Evolutionary conservation across 2,113 vertebrate genomes (phyloP).

Genomic region (Larimichthys crocea): DNA sequence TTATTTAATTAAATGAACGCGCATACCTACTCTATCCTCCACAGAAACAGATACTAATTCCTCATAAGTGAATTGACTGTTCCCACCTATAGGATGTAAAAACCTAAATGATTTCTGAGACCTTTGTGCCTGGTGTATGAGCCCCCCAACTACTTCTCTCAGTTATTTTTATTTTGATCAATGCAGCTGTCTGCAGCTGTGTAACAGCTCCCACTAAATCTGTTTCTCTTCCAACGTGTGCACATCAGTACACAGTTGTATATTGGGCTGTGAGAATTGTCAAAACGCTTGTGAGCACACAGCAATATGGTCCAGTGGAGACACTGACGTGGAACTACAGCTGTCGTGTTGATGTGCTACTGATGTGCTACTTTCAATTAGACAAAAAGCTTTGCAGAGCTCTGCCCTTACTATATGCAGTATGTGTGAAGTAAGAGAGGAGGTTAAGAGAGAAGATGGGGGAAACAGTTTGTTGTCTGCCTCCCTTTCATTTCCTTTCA

Average conservation of each 20-base stretch:
- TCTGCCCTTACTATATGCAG: neutral
- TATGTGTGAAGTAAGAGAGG: neutral
- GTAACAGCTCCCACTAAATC: neutral
- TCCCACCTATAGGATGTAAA: neutral
- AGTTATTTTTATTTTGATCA: neutral
- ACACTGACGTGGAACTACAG: constrained; percentile 27
- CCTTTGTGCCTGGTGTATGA: neutral
- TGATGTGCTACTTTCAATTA: constrained; percentile 31
- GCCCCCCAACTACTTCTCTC: neutral
- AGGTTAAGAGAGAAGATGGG: constrained; percentile 11
- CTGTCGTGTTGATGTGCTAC: neutral
- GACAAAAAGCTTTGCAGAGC: neutral
- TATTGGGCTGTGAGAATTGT: neutral
- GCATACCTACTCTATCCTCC: neutral
- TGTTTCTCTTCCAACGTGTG: neutral
- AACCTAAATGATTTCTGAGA: neutral
- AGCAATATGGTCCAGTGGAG: neutral
- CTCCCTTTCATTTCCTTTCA: constrained; percentile 58
- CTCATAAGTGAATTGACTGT: neutral
- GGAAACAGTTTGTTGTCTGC: constrained; percentile 3
- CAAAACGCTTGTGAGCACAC: constrained; percentile 4
- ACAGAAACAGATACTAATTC: neutral
- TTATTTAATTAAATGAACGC: neutral
- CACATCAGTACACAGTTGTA: neutral
- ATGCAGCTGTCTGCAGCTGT: neutral